Base-by-base conservation (phyloP, 2,888 invertebrate species). In the Rhingia rostrata region DNA sequence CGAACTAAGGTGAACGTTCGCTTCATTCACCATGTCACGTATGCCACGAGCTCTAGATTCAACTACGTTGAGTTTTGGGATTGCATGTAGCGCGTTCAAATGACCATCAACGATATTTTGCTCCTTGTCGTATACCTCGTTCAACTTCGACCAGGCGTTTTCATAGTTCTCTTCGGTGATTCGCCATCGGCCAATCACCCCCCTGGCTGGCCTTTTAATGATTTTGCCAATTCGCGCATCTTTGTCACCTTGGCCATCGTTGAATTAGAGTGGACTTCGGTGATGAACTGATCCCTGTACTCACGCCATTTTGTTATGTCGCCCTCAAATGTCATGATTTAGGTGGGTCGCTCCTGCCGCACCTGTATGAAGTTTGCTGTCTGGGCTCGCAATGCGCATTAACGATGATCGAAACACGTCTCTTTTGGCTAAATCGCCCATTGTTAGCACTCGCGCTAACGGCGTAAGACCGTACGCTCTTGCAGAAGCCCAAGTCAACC, bases 1-100 rank as follows among this genome's bases (percentile, higher is more conserved):
- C 45, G 61, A 72, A 9, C 63, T 63, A 3, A 72, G 43, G 39
- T 61, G 53, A 4, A 45, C 45, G 14, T 72, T 63, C 7, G 61
- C 53, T 12, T 63, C 63, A 7, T 73, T 73, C 14, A 73, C 47
- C 41, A 72, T 7, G 12, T 72, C 60, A 2, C 49, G 47, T 9
- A 70, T 63, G 6, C 47, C 45, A 35, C 49, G 12, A 12, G 49
- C 22, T 33, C 35, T 32, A 14, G 12, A 45, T 35, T 9, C 10
- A 4, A 5, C 43, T 7, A 14, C 41, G 12, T 53, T 0, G 33
- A 67, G 67, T 9, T 32, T 41, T 9, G 22, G 43, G 4, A 67
- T 67, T 12, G 45, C 14, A 14, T 47, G 45, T 49, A 49, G 49
- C 5, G 64, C 64, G 3, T 64, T 35, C 33, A 64, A 14, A 47